phyloP scores from a whole-genome alignment of 2,888 invertebrate species.

The Siphonodentalium dalli region DNA sequence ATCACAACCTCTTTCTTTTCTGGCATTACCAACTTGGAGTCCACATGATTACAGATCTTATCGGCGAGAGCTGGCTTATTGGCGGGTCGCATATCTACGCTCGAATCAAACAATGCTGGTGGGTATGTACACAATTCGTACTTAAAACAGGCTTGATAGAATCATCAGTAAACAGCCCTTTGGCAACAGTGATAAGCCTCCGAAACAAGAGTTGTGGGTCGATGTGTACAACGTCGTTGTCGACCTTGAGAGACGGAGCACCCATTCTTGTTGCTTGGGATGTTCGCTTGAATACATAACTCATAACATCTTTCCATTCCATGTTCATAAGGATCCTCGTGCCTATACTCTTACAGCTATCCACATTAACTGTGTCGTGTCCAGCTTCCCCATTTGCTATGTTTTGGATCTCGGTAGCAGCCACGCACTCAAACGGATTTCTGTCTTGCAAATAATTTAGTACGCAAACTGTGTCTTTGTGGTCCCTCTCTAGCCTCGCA shows the following conservation, averaged over 20 bases:
- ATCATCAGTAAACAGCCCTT: too few relatives aligned
- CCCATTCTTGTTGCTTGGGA: too few relatives aligned
- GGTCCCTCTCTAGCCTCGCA: slow-evolving; percentile 23
- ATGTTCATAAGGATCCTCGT: too few relatives aligned
- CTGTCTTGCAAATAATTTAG: slow-evolving; percentile 21
- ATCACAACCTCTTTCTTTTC: slow-evolving; percentile 23
- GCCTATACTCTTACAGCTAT: too few relatives aligned
- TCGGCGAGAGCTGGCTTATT: slow-evolving; percentile 33
- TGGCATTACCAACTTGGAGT: slow-evolving; percentile 1
- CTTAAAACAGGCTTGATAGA: too few relatives aligned
- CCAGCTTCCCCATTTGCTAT: slow-evolving; percentile 35
- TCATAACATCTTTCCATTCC: too few relatives aligned
- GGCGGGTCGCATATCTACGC: slow-evolving; percentile 20
- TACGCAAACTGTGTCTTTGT: slow-evolving; percentile 22
- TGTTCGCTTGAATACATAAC: too few relatives aligned
- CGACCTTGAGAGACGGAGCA: too few relatives aligned
- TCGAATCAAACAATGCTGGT: slow-evolving; percentile 33
- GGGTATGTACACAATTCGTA: slow-evolving; percentile 33
- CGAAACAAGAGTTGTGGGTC: too few relatives aligned
- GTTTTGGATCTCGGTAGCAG: slow-evolving; percentile 26
- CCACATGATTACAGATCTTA: slow-evolving; percentile 22
- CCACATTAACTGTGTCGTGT: slow-evolving; percentile 17
- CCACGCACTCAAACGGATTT: slow-evolving; percentile 31
- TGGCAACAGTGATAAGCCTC: too few relatives aligned
- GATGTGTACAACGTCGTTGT: too few relatives aligned